Percentiles rank a stretch among this genome's conserved stretches.
These are phyloP conservation scores for Leucophenga maculata DNA, from an alignment of 2,888 invertebrate genomes.

Conservation along the genomic window DNA sequence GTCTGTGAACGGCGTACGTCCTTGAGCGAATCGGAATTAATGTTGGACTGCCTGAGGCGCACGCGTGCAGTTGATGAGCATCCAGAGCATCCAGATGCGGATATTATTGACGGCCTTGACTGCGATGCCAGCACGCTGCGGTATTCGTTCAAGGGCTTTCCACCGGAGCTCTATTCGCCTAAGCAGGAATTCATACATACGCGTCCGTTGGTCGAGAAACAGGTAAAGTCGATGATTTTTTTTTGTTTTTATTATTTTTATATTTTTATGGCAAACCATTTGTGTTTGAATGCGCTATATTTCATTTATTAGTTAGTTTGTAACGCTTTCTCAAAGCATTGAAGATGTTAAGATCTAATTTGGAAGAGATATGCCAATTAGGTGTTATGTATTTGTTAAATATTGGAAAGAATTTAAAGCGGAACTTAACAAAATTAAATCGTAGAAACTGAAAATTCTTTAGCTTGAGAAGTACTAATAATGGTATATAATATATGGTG, in stretches of 20 bases:
- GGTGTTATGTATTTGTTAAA: too few species aligned
- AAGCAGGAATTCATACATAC: slow-evolving; percentile 65
- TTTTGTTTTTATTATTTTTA: slow-evolving; percentile 10
- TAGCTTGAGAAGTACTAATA: too few species aligned
- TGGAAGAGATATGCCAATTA: too few species aligned
- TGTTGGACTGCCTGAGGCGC: slow-evolving; percentile 1
- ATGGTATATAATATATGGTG: too few species aligned
- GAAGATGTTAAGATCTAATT: too few species aligned
- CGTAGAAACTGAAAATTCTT: too few species aligned
- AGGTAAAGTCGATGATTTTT: slow-evolving; percentile 53
- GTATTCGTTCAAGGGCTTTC: slow-evolving; percentile 63
- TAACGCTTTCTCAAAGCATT: not conserved
- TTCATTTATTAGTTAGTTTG: not conserved
- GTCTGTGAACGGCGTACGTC: not conserved
- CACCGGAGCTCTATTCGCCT: slow-evolving; percentile 65
- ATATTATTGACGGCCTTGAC: slow-evolving; percentile 37
- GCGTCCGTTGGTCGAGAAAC: slow-evolving; percentile 60
- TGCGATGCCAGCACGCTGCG: slow-evolving; percentile 43
- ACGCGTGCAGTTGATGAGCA: not conserved
- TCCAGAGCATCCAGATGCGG: slow-evolving; percentile 3
- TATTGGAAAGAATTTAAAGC: too few species aligned
- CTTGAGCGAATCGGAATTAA: not conserved
- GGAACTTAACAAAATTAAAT: too few species aligned
- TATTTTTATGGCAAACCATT: not conserved
- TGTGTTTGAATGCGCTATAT: slow-evolving; percentile 33